Base-by-base conservation (phyloP, 2,113 vertebrate species). In the Atherinomorus stipes region DNA sequence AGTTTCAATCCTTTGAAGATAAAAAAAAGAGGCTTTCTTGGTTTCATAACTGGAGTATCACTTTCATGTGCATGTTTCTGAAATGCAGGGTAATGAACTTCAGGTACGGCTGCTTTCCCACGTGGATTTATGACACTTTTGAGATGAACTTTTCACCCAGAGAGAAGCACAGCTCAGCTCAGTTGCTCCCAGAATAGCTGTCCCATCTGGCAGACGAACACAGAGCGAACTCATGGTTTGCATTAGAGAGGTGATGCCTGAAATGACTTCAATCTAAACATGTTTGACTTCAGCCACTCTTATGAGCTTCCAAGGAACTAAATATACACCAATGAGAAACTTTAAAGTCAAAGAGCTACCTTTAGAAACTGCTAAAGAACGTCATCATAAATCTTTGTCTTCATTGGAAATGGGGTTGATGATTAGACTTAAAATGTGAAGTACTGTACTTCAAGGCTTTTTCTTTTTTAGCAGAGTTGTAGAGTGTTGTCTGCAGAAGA, bases 111-210 rank as follows among this genome's bases (percentile, higher is more conserved):
- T 45, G 52, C 73, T 64, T 62, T 69, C 63, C 57, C 75, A 70
- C 21, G 16, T 71, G 49, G 67, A 66, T 76, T 71, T 78, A 70
- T 68, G 57, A 54, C 75, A 60, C 80, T 80, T 80, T 84, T 61
- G 34, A 76, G 34, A 64, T 86, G 83, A 89, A 88, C 87, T 88
- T 85, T 85, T 87, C 79, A 88, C 85, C 85, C 76, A 26, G 64
- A 73, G 84, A 68, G 69, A 45, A 72, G 71, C n/a, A 25, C 40
- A 80, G 63, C 38, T 60, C 38, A 40, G 77, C 80, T 81, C 56
- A 64, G 86, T 64, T 85, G 77, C 84, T 47, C 53, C 62, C 77
- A 2, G 62, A 80, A 73, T 77, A 85, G 80, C 86, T 78, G 84
- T 77, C 67, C 60, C 86, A 87, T 80, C 80, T 90, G 88, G 82